These are phyloP conservation scores for Aethes cnicana DNA, from an alignment of 2,888 invertebrate genomes.

Conservation along the genomic window DNA sequence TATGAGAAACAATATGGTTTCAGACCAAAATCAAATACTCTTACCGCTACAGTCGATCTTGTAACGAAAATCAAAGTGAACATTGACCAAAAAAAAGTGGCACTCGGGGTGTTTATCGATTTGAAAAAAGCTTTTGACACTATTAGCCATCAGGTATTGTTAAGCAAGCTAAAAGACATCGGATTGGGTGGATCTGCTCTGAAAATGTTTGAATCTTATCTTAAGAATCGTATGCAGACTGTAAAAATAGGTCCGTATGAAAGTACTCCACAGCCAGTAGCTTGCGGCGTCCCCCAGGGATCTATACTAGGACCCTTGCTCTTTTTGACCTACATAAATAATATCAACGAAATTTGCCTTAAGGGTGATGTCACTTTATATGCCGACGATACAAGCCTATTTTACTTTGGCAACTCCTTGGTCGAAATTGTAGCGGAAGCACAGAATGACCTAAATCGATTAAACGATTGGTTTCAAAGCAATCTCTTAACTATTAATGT, in stretches of 20 bases:
- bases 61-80: neutral
- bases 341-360: no score
- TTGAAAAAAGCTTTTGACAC: no score
- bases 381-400: no score
- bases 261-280: neutral
- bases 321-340: no score
- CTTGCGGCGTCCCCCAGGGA: constrained; percentile 2
- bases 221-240: neutral
- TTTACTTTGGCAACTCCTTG: no score
- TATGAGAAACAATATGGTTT: constrained; percentile 2
- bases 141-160: neutral
- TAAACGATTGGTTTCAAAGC: no score
- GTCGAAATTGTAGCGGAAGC: no score
- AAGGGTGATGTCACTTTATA: no score
- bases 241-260: neutral
- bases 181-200: neutral
- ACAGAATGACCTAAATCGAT: no score
- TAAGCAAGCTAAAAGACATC: neutral
- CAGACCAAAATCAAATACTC: neutral
- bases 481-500: no score
- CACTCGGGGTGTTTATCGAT: neutral
- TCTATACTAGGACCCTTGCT: neutral
- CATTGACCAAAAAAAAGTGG: neutral
- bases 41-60: neutral
- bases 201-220: neutral